Percentiles rank a stretch among this genome's conserved stretches.
Conservation (phyloP, 92 coral and sea anemone genomes). For the Actinernus sp. region DNA sequence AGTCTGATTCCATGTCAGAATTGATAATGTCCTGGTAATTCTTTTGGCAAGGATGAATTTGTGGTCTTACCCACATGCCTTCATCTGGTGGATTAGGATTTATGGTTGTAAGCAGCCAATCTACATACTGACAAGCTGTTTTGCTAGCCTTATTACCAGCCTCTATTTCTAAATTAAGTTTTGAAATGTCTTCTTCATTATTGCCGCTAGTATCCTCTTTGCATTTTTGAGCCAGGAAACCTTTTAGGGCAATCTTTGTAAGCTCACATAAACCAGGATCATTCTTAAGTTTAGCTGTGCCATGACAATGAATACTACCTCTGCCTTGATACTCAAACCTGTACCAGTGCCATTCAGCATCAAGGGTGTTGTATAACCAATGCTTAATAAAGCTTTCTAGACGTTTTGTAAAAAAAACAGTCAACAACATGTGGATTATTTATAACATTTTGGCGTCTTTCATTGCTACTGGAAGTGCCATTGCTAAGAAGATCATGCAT, state of each 20-base stretch:
- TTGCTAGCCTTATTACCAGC: conserved; percentile 72
- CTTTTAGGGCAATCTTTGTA: conserved; percentile 71
- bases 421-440: conserved; percentile 76
- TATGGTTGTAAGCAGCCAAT: conserved; percentile 77
- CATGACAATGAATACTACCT: conserved; percentile 84
- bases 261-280: conserved; percentile 83
- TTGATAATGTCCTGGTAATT: conserved; percentile 65
- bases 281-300: conserved; percentile 74
- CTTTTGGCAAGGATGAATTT: conserved; percentile 69
- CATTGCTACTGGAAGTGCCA: conserved; percentile 51
- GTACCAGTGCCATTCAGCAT: conserved; percentile 84
- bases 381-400: conserved; percentile 76
- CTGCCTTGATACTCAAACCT: conserved; percentile 84
- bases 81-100: conserved; percentile 82
- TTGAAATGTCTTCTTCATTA: not conserved
- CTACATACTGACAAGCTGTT: conserved; percentile 76
- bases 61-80: conserved; percentile 64
- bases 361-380: conserved; percentile 79
- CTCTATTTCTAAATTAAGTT: conserved; percentile 64
- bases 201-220: conserved; percentile 45
- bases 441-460: conserved; percentile 67
- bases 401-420: conserved; percentile 76
- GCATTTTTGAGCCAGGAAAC: conserved; percentile 78
- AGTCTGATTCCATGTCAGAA: conserved; percentile 65
- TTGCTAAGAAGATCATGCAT: conserved; percentile 46